phyloP scores from a whole-genome alignment of 1,140 invertebrate species.

The Mizuhopecten yessoensis region DNA sequence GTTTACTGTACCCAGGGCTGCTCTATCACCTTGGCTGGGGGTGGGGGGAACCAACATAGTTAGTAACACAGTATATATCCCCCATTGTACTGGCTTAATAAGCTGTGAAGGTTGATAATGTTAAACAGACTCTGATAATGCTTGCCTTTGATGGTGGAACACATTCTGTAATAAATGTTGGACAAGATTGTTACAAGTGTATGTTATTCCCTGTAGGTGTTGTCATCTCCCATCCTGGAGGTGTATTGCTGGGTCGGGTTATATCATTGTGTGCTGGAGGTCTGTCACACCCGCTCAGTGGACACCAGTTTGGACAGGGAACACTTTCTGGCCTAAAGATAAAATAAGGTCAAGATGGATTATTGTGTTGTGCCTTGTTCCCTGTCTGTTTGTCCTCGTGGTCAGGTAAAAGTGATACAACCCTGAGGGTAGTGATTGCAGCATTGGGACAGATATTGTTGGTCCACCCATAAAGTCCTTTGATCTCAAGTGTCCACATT shows the following conservation, averaged over 20 bases:
- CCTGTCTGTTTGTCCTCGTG: background rate
- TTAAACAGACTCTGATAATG: conserved; percentile 34
- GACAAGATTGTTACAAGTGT: conserved; percentile 16
- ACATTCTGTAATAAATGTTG: conserved; percentile 35
- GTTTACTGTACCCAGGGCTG: background rate
- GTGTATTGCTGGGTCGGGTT: background rate
- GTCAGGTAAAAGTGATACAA: background rate
- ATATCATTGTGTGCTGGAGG: background rate
- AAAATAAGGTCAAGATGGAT: background rate
- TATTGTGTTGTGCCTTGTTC: background rate
- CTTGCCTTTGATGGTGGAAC: conserved; percentile 23
- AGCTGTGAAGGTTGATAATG: conserved; percentile 30
- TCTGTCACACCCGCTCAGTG: background rate
- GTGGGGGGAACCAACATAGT: too few relatives aligned
- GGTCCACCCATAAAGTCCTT: background rate
- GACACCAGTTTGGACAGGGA: background rate
- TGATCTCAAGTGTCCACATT: background rate
- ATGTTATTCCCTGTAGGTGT: background rate
- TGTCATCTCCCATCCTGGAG: conserved; percentile 3
- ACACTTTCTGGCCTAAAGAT: background rate
- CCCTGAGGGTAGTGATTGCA: conserved; percentile 7
- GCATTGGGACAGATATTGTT: background rate
- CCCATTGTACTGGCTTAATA: background rate
- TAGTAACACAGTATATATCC: too few relatives aligned
- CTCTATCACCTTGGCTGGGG: background rate